Base-by-base conservation (phyloP, 2,113 vertebrate species). In the Pseudorhombus dupliciocellatus region DNA sequence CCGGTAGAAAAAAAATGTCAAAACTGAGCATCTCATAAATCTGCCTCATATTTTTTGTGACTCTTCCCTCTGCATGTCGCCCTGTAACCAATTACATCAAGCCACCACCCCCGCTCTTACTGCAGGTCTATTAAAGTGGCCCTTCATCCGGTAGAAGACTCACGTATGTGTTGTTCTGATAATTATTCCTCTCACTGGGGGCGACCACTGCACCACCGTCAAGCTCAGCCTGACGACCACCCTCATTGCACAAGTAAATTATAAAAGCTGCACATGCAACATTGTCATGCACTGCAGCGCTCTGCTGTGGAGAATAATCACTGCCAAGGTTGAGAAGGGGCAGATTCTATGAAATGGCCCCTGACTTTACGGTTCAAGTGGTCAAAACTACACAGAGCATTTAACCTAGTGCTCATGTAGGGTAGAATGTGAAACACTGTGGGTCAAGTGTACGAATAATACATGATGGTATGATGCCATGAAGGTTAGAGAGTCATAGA, bases 161-260 rank as follows among this genome's bases (percentile, higher is more conserved):
- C 20, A 37, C 22, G 14, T 82, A 84, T 88, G 83, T 80, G 88
- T 86, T 89, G 88, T 89, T 83, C 73, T 77, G 77, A 84, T 88
- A 90, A 91, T 91, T 86, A 89, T 85, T 87, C 66, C 77, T 89
- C 77, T 90, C 77, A 91, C 85, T 89, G 75, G 85, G 55, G 84
- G 66, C 78, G 88, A 91, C 87, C 87, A 91, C 87, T 44, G 89
- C 88, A 87, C 77, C 87, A 90, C 88, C 74, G 90, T 92, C 87
- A 92, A 88, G 75, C 72, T 50, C 78, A 67, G 40, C 16, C 20
- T n/a, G 20, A n/a, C 8, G 85, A 51, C 70, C 88, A 80, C 77
- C 84, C 75, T 30, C 34, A 9, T 46, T 46, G 66, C 58, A 77
- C 59, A 61, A 70, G 61, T 67, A 85, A 88, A 90, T 90, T 85